phyloP scores from a whole-genome alignment of 2,113 vertebrate species.

The Okapia johnstoni region DNA sequence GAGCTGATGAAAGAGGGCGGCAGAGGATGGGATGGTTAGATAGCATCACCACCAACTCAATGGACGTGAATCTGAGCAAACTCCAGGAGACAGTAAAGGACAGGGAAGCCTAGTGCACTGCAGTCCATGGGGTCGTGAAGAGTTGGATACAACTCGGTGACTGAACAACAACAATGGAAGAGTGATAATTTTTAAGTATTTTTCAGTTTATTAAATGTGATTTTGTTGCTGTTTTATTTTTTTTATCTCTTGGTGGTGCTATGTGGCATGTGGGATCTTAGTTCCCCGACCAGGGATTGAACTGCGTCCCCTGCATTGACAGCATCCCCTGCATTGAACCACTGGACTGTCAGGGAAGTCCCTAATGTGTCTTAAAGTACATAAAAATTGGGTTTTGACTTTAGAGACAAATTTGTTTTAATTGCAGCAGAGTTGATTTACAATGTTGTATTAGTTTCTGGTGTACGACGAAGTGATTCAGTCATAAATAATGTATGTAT shows the following conservation, averaged over 20 bases:
- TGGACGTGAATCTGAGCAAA: background rate
- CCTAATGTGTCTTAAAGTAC: background rate
- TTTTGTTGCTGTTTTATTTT: background rate
- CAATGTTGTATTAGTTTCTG: background rate
- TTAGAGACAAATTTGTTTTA: background rate
- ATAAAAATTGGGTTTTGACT: background rate
- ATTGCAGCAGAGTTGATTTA: background rate
- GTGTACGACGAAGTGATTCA: background rate
- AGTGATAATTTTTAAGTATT: background rate
- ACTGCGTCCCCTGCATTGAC: background rate
- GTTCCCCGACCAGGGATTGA: background rate
- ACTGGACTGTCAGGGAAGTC: background rate
- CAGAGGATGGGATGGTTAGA: background rate
- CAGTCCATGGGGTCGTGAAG: background rate
- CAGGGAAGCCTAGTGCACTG: background rate
- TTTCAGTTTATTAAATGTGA: too few relatives aligned
- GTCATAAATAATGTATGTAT: background rate
- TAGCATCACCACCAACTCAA: background rate
- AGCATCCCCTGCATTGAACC: background rate
- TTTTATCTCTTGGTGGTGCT: background rate
- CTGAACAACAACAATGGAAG: background rate
- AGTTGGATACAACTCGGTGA: background rate
- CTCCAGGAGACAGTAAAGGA: background rate
- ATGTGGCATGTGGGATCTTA: background rate
- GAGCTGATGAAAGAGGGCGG: background rate